phyloP scores from a whole-genome alignment of 2,888 invertebrate species.

The Patella ulyssiponensis region DNA sequence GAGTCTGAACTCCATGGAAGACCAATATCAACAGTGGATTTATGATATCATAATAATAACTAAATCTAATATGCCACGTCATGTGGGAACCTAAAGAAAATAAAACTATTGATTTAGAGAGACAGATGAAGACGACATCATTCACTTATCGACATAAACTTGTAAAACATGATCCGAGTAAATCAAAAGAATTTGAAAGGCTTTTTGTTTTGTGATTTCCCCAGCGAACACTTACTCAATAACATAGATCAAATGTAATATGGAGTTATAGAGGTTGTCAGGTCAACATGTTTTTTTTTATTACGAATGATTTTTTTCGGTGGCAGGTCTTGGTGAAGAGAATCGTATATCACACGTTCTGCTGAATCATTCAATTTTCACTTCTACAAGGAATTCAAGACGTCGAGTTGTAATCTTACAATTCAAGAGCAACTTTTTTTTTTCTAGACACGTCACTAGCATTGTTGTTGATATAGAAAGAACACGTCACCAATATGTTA shows the following conservation, averaged over 20 bases:
- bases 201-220: constrained; percentile 9
- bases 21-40: background rate
- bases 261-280: background rate
- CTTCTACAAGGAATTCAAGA: too few species aligned
- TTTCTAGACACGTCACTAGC: too few species aligned
- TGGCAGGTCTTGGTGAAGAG: too few species aligned
- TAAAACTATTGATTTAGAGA: constrained; percentile 3
- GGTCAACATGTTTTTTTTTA: background rate
- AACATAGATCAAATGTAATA: constrained; percentile 6
- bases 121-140: background rate
- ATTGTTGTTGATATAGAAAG: too few species aligned
- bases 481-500: too few species aligned
- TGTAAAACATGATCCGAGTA: too few species aligned
- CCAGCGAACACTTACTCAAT: background rate
- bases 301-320: too few species aligned
- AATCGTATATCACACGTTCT: too few species aligned
- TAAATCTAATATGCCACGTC: constrained; percentile 11
- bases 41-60: constrained; percentile 12
- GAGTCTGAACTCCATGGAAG: background rate
- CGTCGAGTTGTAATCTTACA: too few species aligned
- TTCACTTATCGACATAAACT: too few species aligned
- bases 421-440: too few species aligned
- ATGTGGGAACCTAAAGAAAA: constrained; percentile 8
- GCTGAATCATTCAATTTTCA: too few species aligned
- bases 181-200: background rate